phyloP scores from a whole-genome alignment of 2,113 vertebrate species.

The Lamprologus speciosus region DNA sequence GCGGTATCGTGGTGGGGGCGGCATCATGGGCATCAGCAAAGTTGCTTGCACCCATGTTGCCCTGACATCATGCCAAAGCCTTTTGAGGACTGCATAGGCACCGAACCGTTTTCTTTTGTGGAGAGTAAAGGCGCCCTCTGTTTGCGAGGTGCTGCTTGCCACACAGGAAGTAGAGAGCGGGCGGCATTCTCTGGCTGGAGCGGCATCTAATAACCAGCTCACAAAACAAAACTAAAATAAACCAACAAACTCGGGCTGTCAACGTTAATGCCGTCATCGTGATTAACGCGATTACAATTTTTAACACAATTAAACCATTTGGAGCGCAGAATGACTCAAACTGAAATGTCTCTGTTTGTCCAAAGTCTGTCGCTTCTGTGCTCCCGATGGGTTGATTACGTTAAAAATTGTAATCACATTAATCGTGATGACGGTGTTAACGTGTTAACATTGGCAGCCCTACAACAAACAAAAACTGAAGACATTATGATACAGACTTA shows the following conservation, averaged over 20 bases:
- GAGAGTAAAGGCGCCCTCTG: fast-evolving
- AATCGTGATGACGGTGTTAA: fast-evolving
- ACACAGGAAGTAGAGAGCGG: fast-evolving
- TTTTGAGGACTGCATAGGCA: background rate
- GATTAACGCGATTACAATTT: background rate
- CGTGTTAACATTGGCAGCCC: background rate
- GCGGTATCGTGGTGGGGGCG: fast-evolving
- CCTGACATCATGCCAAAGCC: background rate
- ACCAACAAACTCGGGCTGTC: background rate
- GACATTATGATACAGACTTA: background rate
- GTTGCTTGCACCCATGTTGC: fast-evolving
- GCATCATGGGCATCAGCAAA: background rate
- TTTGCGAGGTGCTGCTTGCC: background rate
- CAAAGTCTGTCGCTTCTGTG: background rate
- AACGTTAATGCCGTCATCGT: fast-evolving
- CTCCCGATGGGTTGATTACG: fast-evolving
- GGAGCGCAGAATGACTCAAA: background rate
- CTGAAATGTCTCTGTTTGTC: background rate
- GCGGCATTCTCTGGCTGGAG: background rate
- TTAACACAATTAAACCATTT: background rate
- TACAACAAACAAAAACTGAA: background rate
- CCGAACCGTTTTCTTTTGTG: background rate
- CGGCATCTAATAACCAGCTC: background rate
- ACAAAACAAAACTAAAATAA: background rate
- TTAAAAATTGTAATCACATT: background rate